A percentile compares a stretch with the other conserved stretches of the same genome.
These are phyloP conservation scores for Pygocentrus nattereri DNA, from an alignment of 2,797 vertebrate genomes.

Conservation along the genomic window DNA sequence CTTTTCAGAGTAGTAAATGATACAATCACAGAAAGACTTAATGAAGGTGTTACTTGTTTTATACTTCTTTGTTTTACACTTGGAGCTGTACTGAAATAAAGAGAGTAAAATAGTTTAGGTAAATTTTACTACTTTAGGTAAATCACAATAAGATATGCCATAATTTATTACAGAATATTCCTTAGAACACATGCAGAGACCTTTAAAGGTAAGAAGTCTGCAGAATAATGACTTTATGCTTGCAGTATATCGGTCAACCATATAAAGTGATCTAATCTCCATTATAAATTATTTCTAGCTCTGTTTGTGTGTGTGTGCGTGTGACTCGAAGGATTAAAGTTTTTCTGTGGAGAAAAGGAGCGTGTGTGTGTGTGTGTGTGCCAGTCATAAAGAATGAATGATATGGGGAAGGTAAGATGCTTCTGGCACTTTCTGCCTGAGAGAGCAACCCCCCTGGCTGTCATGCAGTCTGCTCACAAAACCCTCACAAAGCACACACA, in stretches of 20 bases:
- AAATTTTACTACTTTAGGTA: too few relatives aligned
- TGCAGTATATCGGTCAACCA: background rate
- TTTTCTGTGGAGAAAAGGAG: background rate
- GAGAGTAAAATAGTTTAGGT: too few relatives aligned
- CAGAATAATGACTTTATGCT: background rate
- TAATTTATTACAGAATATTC: too few relatives aligned
- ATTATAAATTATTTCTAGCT: background rate
- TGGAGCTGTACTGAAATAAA: too few relatives aligned
- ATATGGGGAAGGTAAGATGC: conserved; percentile 76
- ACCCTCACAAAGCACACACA: background rate
- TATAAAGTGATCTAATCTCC: background rate
- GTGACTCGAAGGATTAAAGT: background rate
- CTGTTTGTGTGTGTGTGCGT: background rate
- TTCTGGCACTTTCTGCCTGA: conserved; percentile 78
- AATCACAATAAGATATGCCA: too few relatives aligned
- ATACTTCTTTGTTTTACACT: too few relatives aligned
- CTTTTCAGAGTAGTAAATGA: too few relatives aligned
- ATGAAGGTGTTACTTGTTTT: too few relatives aligned
- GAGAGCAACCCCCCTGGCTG: conserved; percentile 61
- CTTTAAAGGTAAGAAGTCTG: too few relatives aligned
- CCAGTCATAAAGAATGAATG: conserved; percentile 74
- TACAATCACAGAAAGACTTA: too few relatives aligned
- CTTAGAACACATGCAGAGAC: too few relatives aligned
- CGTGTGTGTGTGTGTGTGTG: conserved; percentile 44
- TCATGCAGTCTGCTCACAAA: conserved; percentile 24